Evolutionary conservation across 2,888 invertebrate genomes (phyloP).

Genomic region (Epsilonema sp.): DNA sequence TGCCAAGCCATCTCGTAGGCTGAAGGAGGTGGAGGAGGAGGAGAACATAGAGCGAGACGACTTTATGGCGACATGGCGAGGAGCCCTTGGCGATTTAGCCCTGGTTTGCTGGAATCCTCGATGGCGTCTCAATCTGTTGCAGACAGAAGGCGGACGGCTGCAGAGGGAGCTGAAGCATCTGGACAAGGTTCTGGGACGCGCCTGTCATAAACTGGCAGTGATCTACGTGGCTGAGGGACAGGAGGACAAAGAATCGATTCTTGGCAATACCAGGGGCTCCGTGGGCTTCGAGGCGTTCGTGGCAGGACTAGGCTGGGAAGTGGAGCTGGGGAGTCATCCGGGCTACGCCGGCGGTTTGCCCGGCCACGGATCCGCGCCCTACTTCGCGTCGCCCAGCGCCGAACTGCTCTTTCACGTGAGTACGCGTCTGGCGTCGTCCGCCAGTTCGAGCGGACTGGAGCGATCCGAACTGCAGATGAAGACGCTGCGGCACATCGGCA

Average conservation of each 20-base stretch:
- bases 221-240: slow-evolving; percentile 91
- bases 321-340: slow-evolving; percentile 77
- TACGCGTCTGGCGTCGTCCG: slow-evolving; percentile 66
- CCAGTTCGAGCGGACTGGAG: too few species aligned
- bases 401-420: slow-evolving; percentile 95
- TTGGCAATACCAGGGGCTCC: slow-evolving; percentile 73
- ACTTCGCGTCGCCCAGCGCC: slow-evolving; percentile 72
- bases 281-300: slow-evolving; percentile 61
- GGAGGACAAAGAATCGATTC: slow-evolving; percentile 80
- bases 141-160: background rate
- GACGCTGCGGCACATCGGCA: slow-evolving; percentile 27
- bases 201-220: slow-evolving; percentile 87
- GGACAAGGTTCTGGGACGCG: slow-evolving; percentile 51
- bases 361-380: slow-evolving; percentile 55
- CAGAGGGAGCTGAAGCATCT: slow-evolving; percentile 79
- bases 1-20: too few species aligned
- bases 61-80: background rate
- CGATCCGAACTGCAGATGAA: too few species aligned
- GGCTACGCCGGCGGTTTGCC: slow-evolving; percentile 85
- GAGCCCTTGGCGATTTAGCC: background rate
- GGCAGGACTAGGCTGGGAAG: slow-evolving; percentile 36
- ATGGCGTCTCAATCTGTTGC: background rate
- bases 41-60: too few species aligned
- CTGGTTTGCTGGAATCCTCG: background rate
- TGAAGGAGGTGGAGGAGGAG: background rate